Evolutionary conservation across 1,140 invertebrate genomes (phyloP).

Genomic region (Thaumetopoea pityocampa): DNA sequence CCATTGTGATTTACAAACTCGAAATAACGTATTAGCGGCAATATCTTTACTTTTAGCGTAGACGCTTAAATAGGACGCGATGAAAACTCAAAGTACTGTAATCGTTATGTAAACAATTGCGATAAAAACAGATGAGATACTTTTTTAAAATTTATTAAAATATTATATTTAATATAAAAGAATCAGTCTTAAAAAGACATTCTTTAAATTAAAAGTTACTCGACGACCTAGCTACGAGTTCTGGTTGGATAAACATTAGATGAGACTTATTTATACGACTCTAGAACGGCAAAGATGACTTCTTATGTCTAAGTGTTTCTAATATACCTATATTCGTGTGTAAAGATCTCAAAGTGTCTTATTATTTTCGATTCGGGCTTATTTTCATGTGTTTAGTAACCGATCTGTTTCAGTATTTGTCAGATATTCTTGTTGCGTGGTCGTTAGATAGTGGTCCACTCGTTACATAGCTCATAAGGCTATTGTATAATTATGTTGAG

Average conservation of each 20-base stretch:
- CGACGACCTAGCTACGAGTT: constrained; percentile 36
- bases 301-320: too few relatives aligned
- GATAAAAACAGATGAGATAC: constrained; percentile 28
- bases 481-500: too few relatives aligned
- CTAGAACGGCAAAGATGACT: constrained; percentile 48
- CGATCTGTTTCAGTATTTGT: too few relatives aligned
- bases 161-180: constrained; percentile 39
- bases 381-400: constrained; percentile 14
- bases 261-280: constrained; percentile 42
- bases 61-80: constrained; percentile 53
- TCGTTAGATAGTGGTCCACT: too few relatives aligned
- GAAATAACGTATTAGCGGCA: constrained; percentile 39
- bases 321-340: too few relatives aligned
- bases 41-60: constrained; percentile 39
- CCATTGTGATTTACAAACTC: constrained; percentile 56
- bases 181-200: constrained; percentile 53
- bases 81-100: constrained; percentile 28
- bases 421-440: too few relatives aligned
- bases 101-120: constrained; percentile 14
- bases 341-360: too few relatives aligned
- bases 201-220: constrained; percentile 33
- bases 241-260: constrained; percentile 38
- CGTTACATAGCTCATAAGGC: too few relatives aligned
- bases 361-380: constrained; percentile 23
- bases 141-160: constrained; percentile 44